Percentiles rank a stretch among this genome's conserved stretches.
These are phyloP conservation scores for Poeciliopsis turrubarensis DNA, from an alignment of 2,113 vertebrate genomes.

Conservation along the genomic window DNA sequence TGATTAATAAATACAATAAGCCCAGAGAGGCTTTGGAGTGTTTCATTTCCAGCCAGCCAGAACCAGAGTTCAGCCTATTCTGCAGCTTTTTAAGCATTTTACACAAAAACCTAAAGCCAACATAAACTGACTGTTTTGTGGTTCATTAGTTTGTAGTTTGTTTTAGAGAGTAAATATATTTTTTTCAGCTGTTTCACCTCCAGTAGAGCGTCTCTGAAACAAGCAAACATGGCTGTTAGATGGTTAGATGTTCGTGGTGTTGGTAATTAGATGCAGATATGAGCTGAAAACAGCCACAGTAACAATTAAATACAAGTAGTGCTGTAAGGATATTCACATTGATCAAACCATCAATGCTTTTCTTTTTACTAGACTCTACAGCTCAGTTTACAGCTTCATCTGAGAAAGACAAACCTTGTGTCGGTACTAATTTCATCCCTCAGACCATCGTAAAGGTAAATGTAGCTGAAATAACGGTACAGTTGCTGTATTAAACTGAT, in stretches of 20 bases:
- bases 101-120: neutral
- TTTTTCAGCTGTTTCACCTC: neutral
- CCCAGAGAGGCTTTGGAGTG: neutral
- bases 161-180: neutral
- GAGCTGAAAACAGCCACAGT: slow-evolving; percentile 5
- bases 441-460: too few species aligned
- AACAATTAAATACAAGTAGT: slow-evolving; percentile 40
- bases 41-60: neutral
- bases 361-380: too few species aligned
- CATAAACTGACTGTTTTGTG: neutral
- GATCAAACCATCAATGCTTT: too few species aligned
- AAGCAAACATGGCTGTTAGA: slow-evolving; percentile 2
- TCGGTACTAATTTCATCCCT: too few species aligned
- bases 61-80: neutral
- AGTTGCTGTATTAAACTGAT: too few species aligned
- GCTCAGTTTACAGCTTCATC: too few species aligned
- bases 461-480: too few species aligned
- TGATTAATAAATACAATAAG: neutral
- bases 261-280: slow-evolving; percentile 54
- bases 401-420: too few species aligned
- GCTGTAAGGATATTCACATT: slow-evolving; percentile 19
- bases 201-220: neutral
- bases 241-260: slow-evolving; percentile 47
- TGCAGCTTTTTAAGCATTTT: neutral
- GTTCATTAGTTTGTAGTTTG: slow-evolving; percentile 8